Evolutionary conservation across 2,113 vertebrate genomes (phyloP).

Genomic region (Cynocephalus volans): DNA sequence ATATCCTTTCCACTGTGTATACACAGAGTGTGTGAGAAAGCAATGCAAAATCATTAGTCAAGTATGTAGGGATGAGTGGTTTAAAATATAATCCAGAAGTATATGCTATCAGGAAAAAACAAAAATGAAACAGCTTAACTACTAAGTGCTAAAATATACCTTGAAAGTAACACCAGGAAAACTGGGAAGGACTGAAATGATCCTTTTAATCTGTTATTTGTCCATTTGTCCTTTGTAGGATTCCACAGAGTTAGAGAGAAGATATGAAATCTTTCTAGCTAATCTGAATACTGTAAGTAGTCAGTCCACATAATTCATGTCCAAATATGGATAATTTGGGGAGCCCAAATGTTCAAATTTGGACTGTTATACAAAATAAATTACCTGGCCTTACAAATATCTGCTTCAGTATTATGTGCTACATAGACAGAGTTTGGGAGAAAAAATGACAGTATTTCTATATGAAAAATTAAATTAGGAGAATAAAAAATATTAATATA

Average conservation of each 20-base stretch:
- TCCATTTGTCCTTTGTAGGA: not conserved
- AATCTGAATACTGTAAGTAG: not conserved
- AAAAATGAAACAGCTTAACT: constrained; percentile 54
- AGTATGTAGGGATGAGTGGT: not conserved
- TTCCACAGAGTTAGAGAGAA: not conserved
- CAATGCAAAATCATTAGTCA: constrained; percentile 34
- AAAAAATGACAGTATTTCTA: constrained; percentile 22
- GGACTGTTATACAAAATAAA: not conserved
- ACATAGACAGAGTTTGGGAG: not conserved
- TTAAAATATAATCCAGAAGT: constrained; percentile 27
- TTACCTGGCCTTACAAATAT: not conserved
- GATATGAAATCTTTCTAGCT: not conserved
- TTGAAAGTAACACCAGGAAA: constrained; percentile 19
- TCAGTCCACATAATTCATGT: not conserved
- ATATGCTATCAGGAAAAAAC: not conserved
- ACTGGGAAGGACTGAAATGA: not conserved
- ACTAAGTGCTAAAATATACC: not conserved
- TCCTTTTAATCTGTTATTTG: not conserved
- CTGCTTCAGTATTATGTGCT: not conserved
- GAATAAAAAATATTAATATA: constrained; percentile 64
- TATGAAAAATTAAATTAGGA: constrained; percentile 48
- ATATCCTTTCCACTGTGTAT: constrained; percentile 4
- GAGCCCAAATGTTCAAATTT: not conserved
- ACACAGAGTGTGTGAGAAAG: not conserved
- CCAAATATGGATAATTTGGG: not conserved